Evolutionary conservation across 2,113 vertebrate species (phyloP), one percentile per base, ranked within the genome.

Genomic region (Bagarius yarrelli): DNA sequence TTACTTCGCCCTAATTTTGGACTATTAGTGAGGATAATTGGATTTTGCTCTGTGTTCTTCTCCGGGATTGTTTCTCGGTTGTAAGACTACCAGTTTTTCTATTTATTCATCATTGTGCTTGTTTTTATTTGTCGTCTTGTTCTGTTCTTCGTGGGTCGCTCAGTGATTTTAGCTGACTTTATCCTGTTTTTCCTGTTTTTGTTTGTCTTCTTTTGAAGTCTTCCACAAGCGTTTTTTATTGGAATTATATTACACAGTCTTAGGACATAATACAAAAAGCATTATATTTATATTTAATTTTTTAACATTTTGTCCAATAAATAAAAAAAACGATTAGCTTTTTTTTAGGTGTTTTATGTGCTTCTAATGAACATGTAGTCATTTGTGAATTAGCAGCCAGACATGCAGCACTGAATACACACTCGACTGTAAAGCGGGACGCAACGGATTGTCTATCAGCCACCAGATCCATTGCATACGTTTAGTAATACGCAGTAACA

Each of bases 11-110:
- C 70, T 73, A 55, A 73, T 73, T 73, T 53, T 73, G 50, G 44
- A 55, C 69, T 71, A 52, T 71, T 71, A 71, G 44, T 71, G 47
- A 53, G 30, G 70, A 73, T 73, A 73, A 73, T 73, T 73, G 70
- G 47, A 73, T 73, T 73, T 73, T 16, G 50, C 50, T 23, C 30
- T 19, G 15, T 55, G 50, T 32, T 32, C 25, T 16, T 12, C 6
- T 73, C 16, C 70, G 30, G 27, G 32, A 19, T 73, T 34, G 50
- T 73, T 52, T 55, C 70, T 55, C 9, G 5, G 50, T 73, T 53
- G 4, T 55, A 6, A 21, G 18, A 18, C 50, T 32, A 34, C 44
- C 18, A 27, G n/a, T 2, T 27, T 34, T 64, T 55, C 18, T 55
- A 14, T 36, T 14, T 11, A 50, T 70, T 11, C 67, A 47, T 70